A percentile compares a stretch with the other conserved stretches of the same genome.
Conservation (phyloP, 1,140 invertebrate genomes). For the Pemphigus obesinymphae region DNA sequence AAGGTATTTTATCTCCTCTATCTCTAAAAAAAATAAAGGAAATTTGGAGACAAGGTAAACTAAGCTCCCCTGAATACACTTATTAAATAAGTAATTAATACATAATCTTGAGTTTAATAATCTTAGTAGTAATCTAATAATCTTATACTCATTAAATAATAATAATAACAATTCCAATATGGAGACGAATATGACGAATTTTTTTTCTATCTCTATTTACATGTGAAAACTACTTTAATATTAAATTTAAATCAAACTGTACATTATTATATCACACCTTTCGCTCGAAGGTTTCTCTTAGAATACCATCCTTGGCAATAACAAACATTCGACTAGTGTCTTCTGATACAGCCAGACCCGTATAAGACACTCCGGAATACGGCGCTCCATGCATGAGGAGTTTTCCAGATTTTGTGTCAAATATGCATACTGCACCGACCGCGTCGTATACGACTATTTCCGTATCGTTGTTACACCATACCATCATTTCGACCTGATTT, state of each 20-base stretch:
- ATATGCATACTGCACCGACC: constrained; percentile 78
- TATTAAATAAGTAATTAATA: too few relatives aligned
- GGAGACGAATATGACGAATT: too few relatives aligned
- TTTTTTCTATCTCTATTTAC: too few relatives aligned
- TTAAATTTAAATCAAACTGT: background rate
- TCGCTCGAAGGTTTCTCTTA: background rate
- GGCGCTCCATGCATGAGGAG: background rate
- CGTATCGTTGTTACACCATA: constrained; percentile 72
- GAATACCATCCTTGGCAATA: background rate
- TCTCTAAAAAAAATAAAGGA: too few relatives aligned
- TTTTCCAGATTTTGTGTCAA: background rate
- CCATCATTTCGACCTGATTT: constrained; percentile 57
- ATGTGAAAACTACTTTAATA: background rate
- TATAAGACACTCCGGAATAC: background rate
- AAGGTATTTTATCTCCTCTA: too few relatives aligned
- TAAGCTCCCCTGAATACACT: too few relatives aligned
- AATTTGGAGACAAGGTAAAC: too few relatives aligned
- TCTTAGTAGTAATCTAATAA: background rate
- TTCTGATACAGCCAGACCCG: background rate
- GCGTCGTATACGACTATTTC: constrained; percentile 72
- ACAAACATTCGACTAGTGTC: background rate
- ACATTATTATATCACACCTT: background rate
- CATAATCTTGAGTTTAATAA: too few relatives aligned
- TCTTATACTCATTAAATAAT: background rate
- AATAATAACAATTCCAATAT: too few relatives aligned